Conservation (phyloP, 2,113 vertebrate genomes). For the zebrafish (Danio rerio) region DNA sequence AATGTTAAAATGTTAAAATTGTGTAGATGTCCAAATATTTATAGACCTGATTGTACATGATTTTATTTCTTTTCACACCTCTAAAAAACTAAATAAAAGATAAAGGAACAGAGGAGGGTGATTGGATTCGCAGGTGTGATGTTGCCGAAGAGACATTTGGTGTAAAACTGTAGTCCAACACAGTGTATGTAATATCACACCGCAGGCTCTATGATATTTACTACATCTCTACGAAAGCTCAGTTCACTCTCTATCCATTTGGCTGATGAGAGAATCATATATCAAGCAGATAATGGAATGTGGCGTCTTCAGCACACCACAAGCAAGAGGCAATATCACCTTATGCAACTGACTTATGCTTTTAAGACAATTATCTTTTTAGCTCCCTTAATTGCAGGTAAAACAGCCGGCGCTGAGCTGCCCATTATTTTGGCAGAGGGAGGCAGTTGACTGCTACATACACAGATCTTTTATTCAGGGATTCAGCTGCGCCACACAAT, state of each 20-base stretch:
- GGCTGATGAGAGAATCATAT: constrained; percentile 38
- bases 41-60: too few species aligned
- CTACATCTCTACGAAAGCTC: background rate
- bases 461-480: constrained; percentile 25
- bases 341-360: constrained; percentile 46
- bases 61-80: too few species aligned
- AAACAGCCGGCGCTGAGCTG: constrained; percentile 41
- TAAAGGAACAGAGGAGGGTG: background rate
- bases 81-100: too few species aligned
- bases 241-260: constrained; percentile 48
- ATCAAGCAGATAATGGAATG: constrained; percentile 52
- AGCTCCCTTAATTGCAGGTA: constrained; percentile 63
- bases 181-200: constrained; percentile 10
- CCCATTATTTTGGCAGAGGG: constrained; percentile 52
- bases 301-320: constrained; percentile 43
- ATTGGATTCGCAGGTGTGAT: background rate
- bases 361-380: constrained; percentile 61
- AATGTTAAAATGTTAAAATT: too few species aligned
- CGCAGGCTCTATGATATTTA: constrained; percentile 30
- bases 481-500: constrained; percentile 12
- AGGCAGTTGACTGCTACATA: constrained; percentile 41
- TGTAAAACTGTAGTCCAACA: constrained; percentile 3
- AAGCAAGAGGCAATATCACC: constrained; percentile 38
- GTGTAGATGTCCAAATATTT: too few species aligned
- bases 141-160: constrained; percentile 7